phyloP scores from a whole-genome alignment of 2,888 invertebrate species.

The Brachypalpus laphriformis region DNA sequence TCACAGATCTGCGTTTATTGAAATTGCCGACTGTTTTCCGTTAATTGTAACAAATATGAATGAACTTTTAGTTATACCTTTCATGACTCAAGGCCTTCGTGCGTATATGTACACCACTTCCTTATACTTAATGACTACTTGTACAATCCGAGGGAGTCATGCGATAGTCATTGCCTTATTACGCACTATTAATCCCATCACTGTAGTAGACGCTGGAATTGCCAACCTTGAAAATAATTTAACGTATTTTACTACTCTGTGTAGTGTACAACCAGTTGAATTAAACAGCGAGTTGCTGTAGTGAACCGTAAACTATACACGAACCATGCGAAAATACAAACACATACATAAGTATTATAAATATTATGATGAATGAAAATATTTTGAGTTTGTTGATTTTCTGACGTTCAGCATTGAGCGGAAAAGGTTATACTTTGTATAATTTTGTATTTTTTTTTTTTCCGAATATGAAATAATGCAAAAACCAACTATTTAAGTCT shows the following conservation, averaged over 20 bases:
- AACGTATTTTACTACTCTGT: background rate
- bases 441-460: no score
- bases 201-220: background rate
- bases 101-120: background rate
- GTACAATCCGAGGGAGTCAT: background rate
- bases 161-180: background rate
- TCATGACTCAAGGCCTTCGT: background rate
- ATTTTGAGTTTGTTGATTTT: background rate
- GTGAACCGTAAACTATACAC: background rate
- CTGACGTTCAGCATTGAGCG: background rate
- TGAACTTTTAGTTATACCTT: background rate
- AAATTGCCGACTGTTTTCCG: background rate
- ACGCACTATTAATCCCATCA: background rate
- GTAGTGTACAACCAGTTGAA: slow-evolving; percentile 8
- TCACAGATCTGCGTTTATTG: background rate
- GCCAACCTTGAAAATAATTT: slow-evolving; percentile 6
- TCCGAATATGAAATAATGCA: background rate
- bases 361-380: background rate
- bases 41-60: background rate
- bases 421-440: background rate
- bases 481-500: background rate
- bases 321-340: background rate
- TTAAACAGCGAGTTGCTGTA: background rate
- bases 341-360: no score
- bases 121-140: background rate